These are phyloP conservation scores for Bombus soroeensis DNA, from an alignment of 1,140 invertebrate species.

Conservation along the genomic window DNA sequence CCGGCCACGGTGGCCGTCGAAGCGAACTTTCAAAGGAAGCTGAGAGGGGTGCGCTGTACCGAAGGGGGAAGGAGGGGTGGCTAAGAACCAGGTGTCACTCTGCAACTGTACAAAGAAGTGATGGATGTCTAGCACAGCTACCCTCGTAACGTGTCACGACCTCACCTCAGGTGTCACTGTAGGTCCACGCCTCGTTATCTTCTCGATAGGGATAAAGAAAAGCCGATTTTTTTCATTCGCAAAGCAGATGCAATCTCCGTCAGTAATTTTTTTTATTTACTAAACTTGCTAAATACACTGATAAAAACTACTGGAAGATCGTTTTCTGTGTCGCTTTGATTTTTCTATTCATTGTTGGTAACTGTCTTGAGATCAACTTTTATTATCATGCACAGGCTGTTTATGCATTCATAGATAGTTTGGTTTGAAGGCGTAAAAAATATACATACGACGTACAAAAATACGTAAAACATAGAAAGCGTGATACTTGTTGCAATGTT, in stretches of 20 bases:
- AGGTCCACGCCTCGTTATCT: slow-evolving; percentile 69
- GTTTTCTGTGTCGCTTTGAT: not conserved
- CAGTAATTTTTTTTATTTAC: not conserved
- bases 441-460: no score
- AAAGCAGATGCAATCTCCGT: slow-evolving; percentile 17
- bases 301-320: no score
- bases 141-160: slow-evolving; percentile 70
- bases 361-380: not conserved
- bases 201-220: slow-evolving; percentile 49
- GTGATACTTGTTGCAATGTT: no score
- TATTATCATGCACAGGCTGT: no score
- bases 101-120: slow-evolving; percentile 70
- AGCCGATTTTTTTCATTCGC: slow-evolving; percentile 40
- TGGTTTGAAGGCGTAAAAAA: no score
- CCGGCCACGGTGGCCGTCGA: slow-evolving; percentile 33
- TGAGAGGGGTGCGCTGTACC: slow-evolving; percentile 46
- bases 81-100: slow-evolving; percentile 75
- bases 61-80: slow-evolving; percentile 31
- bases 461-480: no score
- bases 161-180: slow-evolving; percentile 75
- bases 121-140: slow-evolving; percentile 71
- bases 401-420: no score
- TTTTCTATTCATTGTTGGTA: not conserved
- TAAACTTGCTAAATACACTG: no score
- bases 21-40: slow-evolving; percentile 59